Evolutionary conservation across 2,113 vertebrate species (phyloP).

Genomic region (Cephalopterus ornatus): DNA sequence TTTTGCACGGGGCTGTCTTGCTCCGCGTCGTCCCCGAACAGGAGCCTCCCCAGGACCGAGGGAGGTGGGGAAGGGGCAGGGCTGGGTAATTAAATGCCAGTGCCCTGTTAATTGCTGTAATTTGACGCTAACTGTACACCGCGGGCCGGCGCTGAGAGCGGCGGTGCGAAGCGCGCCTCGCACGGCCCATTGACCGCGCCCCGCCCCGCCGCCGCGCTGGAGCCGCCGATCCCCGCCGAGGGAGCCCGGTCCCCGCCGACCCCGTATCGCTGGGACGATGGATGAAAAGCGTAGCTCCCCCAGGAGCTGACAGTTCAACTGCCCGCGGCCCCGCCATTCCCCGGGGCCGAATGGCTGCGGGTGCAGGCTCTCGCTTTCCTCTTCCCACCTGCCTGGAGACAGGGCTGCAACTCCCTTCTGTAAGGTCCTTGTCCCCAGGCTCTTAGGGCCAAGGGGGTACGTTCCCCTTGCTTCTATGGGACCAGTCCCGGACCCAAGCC

Average conservation of each 20-base stretch:
- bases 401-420: neutral
- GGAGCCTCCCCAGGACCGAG: neutral
- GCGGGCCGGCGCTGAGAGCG: conserved; percentile 6
- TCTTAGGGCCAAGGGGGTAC: neutral
- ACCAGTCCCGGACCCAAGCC: neutral
- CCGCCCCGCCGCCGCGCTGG: neutral
- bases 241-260: neutral
- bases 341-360: neutral
- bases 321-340: neutral
- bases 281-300: neutral
- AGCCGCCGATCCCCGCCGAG: neutral
- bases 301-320: neutral
- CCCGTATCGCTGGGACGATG: fast-evolving
- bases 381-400: neutral
- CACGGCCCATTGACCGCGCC: conserved; percentile 41
- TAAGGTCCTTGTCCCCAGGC: neutral
- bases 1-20: neutral
- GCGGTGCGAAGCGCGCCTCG: neutral
- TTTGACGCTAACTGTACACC: conserved; percentile 45
- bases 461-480: neutral
- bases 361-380: neutral
- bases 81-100: conserved; percentile 19
- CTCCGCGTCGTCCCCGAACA: neutral
- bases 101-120: conserved; percentile 54
- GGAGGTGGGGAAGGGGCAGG: neutral